Conservation (phyloP, 2,113 vertebrate genomes). For the Thunnus maccoyii region DNA sequence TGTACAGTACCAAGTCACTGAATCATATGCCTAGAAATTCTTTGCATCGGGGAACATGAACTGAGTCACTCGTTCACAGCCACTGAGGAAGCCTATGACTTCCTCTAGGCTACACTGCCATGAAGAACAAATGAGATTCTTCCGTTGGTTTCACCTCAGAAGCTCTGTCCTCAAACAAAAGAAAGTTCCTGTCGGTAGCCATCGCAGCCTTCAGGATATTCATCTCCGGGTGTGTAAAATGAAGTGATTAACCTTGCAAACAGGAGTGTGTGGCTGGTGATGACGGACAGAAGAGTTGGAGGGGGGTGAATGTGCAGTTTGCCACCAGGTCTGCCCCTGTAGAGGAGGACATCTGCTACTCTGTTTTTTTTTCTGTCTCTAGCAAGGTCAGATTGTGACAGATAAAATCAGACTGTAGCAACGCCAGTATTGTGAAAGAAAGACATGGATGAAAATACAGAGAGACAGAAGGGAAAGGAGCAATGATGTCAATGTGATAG, state of each 20-base stretch:
- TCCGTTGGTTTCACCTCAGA: slow-evolving; percentile 21
- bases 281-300: background rate
- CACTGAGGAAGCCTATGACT: background rate
- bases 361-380: background rate
- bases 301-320: background rate
- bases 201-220: background rate
- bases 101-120: background rate
- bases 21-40: too few species aligned
- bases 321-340: slow-evolving; percentile 39
- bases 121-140: slow-evolving; percentile 17
- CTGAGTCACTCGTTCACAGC: background rate
- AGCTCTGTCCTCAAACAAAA: background rate
- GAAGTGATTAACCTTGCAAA: slow-evolving; percentile 14
- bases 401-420: background rate
- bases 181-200: background rate
- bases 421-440: background rate
- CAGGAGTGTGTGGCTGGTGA: background rate
- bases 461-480: background rate
- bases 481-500: slow-evolving; percentile 17
- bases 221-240: background rate
- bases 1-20: too few species aligned
- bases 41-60: too few species aligned
- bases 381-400: slow-evolving; percentile 39
- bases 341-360: slow-evolving; percentile 64
- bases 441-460: background rate